These are phyloP conservation scores for Exephanes ischioxanthus DNA, from an alignment of 2,888 invertebrate species.

Conservation along the genomic window DNA sequence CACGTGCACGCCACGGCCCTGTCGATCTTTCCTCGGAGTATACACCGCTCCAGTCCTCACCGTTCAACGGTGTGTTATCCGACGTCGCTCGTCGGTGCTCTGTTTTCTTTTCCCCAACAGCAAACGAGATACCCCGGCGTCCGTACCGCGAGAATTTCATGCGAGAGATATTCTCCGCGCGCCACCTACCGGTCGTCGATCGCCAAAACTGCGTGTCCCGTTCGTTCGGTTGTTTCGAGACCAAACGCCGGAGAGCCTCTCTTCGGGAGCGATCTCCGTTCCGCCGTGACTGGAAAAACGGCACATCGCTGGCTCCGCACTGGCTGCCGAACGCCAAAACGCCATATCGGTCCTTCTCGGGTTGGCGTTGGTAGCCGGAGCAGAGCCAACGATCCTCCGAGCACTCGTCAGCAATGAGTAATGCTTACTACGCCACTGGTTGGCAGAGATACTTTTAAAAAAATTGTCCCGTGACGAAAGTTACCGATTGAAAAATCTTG, in stretches of 20 bases:
- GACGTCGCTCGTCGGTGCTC: slow-evolving; percentile 44
- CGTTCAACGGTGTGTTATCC: slow-evolving; percentile 49
- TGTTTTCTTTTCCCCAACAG: slow-evolving; percentile 37
- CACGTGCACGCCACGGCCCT: slow-evolving; percentile 58
- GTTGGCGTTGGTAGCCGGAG: neutral
- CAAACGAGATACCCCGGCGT: slow-evolving; percentile 10
- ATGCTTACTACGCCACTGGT: too few species aligned
- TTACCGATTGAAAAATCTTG: neutral
- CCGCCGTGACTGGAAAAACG: neutral
- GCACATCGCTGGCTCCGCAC: neutral
- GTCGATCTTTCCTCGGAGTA: slow-evolving; percentile 28
- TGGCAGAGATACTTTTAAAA: too few species aligned
- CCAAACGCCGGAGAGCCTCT: neutral
- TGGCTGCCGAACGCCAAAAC: neutral
- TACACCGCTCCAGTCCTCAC: slow-evolving; percentile 27
- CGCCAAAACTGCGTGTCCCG: slow-evolving; percentile 15
- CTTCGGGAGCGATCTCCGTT: neutral
- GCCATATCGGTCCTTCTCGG: neutral
- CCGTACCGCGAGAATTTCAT: slow-evolving; percentile 18
- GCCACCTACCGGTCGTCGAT: slow-evolving; percentile 11
- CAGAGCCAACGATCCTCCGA: neutral
- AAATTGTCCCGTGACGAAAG: too few species aligned
- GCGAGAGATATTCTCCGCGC: slow-evolving; percentile 8
- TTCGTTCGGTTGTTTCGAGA: neutral
- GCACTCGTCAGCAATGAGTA: too few species aligned